Base-by-base conservation (phyloP, 2,888 invertebrate genomes). In the Apantesis nais region DNA sequence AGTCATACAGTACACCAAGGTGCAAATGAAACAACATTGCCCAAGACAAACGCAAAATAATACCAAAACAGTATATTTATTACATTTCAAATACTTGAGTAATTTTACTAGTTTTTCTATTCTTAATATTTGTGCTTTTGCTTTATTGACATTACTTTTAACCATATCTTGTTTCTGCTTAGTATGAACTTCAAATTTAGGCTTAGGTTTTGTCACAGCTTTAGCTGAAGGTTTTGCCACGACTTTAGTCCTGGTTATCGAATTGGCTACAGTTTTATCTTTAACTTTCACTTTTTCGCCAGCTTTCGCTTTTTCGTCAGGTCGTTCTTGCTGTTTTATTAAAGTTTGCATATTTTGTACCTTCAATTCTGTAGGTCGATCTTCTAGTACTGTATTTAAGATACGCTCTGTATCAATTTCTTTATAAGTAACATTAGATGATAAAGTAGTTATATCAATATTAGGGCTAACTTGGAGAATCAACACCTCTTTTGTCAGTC, bases 1-100 rank as follows among this genome's bases (percentile, higher is more conserved):
- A 0, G 84, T 74, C 0, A 90, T 61, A 62, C 86, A 92, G 64
- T 87, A 90, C 2, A 90, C 41, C 85, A 94, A 84, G 1, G 85
- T 82, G 55, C 85, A 85, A n/a, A 94, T 90, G 2, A 92, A 64
- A 61, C 85, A 85, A 68, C 92, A 93, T 66, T 94, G 94, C 2
- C 89, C 55, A 0, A 84, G 11, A 4, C 92, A 82, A 0, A 93
- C 77, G 0, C 83, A 66, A 1, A 39, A 66, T 29, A 66, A 58
- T 29, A 39, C 37, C 22, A 66, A 19, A 69, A 77, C 44, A 93
- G 74, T 0, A 89, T 58, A 58, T 25, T 29, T 58, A 19, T 66
- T 66, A 22, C 34, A 58, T 19, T 66, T 55, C 0, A 66, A 39
- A 66, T 66, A 66, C 19, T 31, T 37, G 4, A 55, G 19, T 16